These are phyloP conservation scores for Dugesia japonica DNA, from an alignment of 2,888 invertebrate genomes.

Conservation along the genomic window DNA sequence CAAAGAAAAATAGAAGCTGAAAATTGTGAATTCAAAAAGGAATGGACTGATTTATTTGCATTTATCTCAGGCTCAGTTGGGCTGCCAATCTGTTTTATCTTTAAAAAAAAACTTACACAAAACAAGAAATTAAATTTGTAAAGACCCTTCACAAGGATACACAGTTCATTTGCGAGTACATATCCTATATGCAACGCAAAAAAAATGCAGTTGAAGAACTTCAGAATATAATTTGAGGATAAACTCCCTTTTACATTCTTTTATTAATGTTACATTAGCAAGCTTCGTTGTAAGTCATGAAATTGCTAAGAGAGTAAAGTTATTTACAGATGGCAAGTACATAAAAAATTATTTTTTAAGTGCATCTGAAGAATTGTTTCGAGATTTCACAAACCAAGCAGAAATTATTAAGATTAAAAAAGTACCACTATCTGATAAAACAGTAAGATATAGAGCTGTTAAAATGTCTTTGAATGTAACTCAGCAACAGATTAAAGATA, in stretches of 20 bases:
- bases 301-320: neutral
- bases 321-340: neutral
- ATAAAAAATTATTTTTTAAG: neutral
- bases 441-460: neutral
- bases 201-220: neutral
- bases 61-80: neutral
- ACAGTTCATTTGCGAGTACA: neutral
- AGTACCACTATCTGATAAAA: neutral
- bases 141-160: neutral
- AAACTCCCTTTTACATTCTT: neutral
- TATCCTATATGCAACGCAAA: neutral
- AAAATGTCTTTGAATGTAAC: neutral
- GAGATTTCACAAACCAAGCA: neutral
- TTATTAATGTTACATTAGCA: neutral
- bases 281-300: neutral
- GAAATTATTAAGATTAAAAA: neutral
- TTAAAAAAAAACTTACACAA: neutral
- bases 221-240: neutral
- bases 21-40: neutral
- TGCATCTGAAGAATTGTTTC: neutral
- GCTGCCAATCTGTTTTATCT: neutral
- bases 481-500: neutral
- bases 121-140: neutral
- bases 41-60: neutral
- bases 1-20: neutral